These are phyloP conservation scores for Teleopsis dalmanni DNA, from an alignment of 1,140 invertebrate species.

Conservation along the genomic window DNA sequence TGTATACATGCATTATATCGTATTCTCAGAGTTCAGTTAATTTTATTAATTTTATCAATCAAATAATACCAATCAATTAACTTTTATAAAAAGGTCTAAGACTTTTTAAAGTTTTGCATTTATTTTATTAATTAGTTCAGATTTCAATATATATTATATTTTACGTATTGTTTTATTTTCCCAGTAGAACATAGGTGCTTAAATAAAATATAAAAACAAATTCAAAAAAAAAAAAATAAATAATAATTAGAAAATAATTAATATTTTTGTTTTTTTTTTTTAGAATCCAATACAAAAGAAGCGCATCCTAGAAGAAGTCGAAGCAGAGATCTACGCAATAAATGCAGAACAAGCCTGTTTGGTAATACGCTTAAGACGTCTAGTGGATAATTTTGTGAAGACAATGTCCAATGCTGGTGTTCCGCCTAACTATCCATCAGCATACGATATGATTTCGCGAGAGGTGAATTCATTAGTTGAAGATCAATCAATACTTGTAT, in stretches of 20 bases:
- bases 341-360: conserved; percentile 37
- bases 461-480: conserved; percentile 29
- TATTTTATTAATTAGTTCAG: too few relatives aligned
- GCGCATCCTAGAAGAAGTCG: conserved; percentile 36
- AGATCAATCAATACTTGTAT: conserved; percentile 21
- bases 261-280: background rate
- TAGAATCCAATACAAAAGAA: conserved; percentile 37
- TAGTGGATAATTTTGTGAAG: conserved; percentile 25
- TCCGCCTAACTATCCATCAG: conserved; percentile 15
- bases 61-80: too few relatives aligned
- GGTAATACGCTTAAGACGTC: conserved; percentile 24
- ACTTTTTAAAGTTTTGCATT: too few relatives aligned
- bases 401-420: conserved; percentile 25
- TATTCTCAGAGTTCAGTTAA: too few relatives aligned
- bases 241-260: background rate
- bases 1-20: too few relatives aligned
- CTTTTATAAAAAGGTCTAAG: too few relatives aligned
- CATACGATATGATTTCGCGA: conserved; percentile 27
- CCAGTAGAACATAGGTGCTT: too few relatives aligned
- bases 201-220: too few relatives aligned
- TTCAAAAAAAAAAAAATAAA: background rate
- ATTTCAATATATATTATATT: too few relatives aligned
- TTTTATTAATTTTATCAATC: too few relatives aligned
- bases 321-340: conserved; percentile 36
- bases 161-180: too few relatives aligned